phyloP scores from a whole-genome alignment of 2,113 vertebrate species.

The Corythoichthys haematopterus region DNA sequence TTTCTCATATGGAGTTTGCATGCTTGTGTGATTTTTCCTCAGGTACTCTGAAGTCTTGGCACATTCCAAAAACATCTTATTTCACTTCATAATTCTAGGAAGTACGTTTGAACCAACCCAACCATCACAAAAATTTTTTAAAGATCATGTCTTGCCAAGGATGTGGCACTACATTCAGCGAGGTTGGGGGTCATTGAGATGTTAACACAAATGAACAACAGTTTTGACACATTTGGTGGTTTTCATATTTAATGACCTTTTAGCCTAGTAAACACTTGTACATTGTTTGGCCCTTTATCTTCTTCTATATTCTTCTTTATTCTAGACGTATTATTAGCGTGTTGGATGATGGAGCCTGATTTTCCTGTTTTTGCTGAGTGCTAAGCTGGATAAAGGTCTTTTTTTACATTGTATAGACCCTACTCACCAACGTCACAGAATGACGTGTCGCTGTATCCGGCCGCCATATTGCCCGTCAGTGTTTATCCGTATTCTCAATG shows the following conservation, averaged over 20 bases:
- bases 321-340: not conserved
- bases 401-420: too few relatives aligned
- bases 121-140: not conserved
- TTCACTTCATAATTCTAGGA: not conserved
- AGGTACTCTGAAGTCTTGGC: not conserved
- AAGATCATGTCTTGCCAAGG: not conserved
- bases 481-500: too few relatives aligned
- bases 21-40: not conserved
- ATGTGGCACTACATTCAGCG: not conserved
- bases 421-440: too few relatives aligned
- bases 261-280: not conserved
- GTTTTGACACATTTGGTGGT: not conserved
- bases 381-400: not conserved
- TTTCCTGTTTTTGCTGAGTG: not conserved
- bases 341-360: not conserved
- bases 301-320: not conserved
- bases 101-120: not conserved
- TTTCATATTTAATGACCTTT: not conserved
- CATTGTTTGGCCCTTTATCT: not conserved
- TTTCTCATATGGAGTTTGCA: not conserved
- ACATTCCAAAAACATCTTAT: not conserved
- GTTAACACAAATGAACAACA: not conserved
- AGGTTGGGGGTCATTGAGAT: not conserved
- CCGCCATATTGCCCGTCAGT: too few relatives aligned
- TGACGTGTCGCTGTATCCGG: too few relatives aligned